These are phyloP conservation scores for Limonius californicus DNA, from an alignment of 1,140 invertebrate species.

Conservation along the genomic window DNA sequence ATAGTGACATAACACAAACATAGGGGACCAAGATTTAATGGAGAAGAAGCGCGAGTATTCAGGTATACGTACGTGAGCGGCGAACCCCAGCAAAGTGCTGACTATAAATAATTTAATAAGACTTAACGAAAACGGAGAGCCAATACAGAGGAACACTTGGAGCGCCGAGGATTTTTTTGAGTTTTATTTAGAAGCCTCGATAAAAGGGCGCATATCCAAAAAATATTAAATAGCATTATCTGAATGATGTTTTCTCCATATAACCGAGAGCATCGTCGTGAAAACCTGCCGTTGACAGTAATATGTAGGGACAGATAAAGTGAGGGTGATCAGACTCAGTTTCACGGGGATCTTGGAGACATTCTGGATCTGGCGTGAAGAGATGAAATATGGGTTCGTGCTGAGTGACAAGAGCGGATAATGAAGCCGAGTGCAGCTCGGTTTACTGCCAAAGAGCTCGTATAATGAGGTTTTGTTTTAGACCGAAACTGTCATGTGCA, in stretches of 20 bases:
- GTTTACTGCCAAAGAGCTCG: constrained; percentile 21
- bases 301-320: constrained; percentile 11
- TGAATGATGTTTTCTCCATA: not conserved
- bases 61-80: not conserved
- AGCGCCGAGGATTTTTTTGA: not conserved
- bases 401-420: constrained; percentile 28
- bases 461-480: constrained; percentile 28
- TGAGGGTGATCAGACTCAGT: constrained; percentile 4
- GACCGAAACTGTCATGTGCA: constrained; percentile 23
- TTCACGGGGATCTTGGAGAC: constrained; percentile 3
- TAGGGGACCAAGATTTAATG: constrained; percentile 11
- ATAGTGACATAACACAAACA: constrained; percentile 5
- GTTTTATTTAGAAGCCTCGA: not conserved
- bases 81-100: not conserved
- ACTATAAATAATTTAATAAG: constrained; percentile 10
- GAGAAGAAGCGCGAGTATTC: not conserved
- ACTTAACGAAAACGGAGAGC: constrained; percentile 7
- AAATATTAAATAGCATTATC: constrained; percentile 4
- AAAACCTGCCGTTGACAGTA: constrained; percentile 5
- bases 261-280: not conserved
- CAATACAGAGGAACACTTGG: not conserved
- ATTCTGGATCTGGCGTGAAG: constrained; percentile 20
- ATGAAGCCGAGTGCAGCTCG: constrained; percentile 22
- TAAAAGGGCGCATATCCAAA: not conserved
- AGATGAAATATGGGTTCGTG: constrained; percentile 28